phyloP scores from a whole-genome alignment of 1,140 invertebrate species.

The Zaprionus gabonicus region DNA sequence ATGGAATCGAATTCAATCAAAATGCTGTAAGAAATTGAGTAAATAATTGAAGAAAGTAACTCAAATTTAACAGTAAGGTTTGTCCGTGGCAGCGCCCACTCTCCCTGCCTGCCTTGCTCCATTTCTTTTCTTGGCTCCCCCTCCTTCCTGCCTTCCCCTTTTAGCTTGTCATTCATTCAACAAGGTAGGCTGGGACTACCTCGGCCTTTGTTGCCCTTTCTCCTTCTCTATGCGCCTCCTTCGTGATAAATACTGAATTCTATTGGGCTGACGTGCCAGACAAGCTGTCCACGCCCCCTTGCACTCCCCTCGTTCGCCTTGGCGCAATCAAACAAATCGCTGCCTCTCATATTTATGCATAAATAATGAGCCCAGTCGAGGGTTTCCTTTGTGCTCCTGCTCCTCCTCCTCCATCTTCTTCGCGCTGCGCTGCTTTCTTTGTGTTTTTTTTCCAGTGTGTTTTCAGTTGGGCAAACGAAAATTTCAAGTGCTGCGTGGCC shows the following conservation, averaged over 20 bases:
- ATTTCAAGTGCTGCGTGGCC: conserved; percentile 59
- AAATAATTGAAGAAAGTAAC: conserved; percentile 40
- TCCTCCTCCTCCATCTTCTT: not conserved
- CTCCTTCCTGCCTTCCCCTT: not conserved
- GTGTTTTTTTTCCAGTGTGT: conserved; percentile 45
- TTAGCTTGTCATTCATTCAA: conserved; percentile 49
- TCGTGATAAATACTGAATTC: conserved; percentile 60
- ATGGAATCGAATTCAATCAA: conserved; percentile 44
- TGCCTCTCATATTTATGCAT: conserved; percentile 82
- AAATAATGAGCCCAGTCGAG: conserved; percentile 69
- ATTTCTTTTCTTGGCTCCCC: too few species aligned
- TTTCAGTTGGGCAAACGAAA: conserved; percentile 54
- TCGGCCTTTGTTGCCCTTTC: not conserved
- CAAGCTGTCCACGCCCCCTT: conserved; percentile 29
- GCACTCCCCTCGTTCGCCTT: conserved; percentile 7
- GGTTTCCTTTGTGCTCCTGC: conserved; percentile 11
- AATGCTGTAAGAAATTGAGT: conserved; percentile 32
- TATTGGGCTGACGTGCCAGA: conserved; percentile 44
- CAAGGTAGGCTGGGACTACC: conserved; percentile 40
- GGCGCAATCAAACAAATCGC: conserved; percentile 75
- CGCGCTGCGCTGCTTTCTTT: conserved; percentile 28
- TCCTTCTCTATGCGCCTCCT: not conserved
- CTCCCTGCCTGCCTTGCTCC: not conserved
- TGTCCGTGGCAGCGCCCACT: not conserved
- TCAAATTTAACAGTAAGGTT: conserved; percentile 40